Conservation (phyloP, 1,140 invertebrate genomes). For the Drosophila prosaltans region DNA sequence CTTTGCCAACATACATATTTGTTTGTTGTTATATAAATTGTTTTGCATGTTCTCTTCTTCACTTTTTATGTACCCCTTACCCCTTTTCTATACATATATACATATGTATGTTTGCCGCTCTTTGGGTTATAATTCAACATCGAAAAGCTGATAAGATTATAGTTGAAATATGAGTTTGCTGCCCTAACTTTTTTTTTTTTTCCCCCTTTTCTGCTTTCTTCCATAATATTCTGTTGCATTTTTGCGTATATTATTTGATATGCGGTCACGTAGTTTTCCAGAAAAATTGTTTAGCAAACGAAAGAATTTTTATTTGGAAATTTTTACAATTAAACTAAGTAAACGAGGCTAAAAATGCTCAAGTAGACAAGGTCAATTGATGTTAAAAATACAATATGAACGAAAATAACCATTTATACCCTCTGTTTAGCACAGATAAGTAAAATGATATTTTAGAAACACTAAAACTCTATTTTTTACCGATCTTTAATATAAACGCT, state of each 20-base stretch:
- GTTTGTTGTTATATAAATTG: constrained; percentile 47
- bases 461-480: too few species aligned
- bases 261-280: constrained; percentile 3
- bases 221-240: constrained; percentile 23
- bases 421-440: too few species aligned
- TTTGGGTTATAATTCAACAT: constrained; percentile 64
- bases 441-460: too few species aligned
- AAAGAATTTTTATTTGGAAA: not conserved
- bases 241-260: constrained; percentile 5
- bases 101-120: constrained; percentile 7
- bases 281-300: not conserved
- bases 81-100: not conserved
- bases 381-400: too few species aligned
- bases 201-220: constrained; percentile 16
- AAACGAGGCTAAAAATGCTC: not conserved
- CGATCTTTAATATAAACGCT: too few species aligned
- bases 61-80: not conserved
- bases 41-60: constrained; percentile 34
- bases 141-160: constrained; percentile 74
- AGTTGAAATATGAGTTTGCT: constrained; percentile 67
- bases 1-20: constrained; percentile 7
- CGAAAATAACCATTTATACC: too few species aligned
- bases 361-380: not conserved
- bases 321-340: not conserved
- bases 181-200: constrained; percentile 13